Percentiles rank a stretch among this genome's conserved stretches.
Conservation (phyloP, 2,888 invertebrate genomes). For the Entomobrya multifasciata region DNA sequence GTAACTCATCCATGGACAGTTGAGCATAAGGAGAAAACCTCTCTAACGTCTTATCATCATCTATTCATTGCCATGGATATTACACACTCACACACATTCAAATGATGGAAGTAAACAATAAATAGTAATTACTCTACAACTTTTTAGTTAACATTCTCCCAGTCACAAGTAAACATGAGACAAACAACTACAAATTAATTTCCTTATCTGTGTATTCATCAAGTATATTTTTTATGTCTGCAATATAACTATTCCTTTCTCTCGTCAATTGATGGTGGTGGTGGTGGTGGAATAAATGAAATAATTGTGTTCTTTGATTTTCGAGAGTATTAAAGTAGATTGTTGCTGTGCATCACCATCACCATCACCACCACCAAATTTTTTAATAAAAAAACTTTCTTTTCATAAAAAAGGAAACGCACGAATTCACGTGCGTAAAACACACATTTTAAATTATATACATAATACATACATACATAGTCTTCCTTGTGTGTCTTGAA, state of each 20-base stretch:
- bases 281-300: slow-evolving; percentile 43
- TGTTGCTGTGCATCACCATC: slow-evolving; percentile 23
- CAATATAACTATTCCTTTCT: neutral
- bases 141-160: neutral
- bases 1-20: slow-evolving; percentile 53
- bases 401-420: slow-evolving; percentile 40
- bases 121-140: neutral
- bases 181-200: slow-evolving; percentile 48
- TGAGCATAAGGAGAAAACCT: slow-evolving; percentile 44
- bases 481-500: no score
- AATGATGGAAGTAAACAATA: slow-evolving; percentile 28
- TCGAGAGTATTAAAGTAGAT: neutral
- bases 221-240: neutral
- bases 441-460: no score
- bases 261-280: slow-evolving; percentile 21
- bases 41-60: slow-evolving; percentile 5
- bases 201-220: slow-evolving; percentile 53
- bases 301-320: neutral
- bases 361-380: neutral
- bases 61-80: no score
- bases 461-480: no score
- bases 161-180: neutral
- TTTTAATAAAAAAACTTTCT: no score
- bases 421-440: slow-evolving; percentile 30
- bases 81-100: neutral